Evolutionary conservation across 2,797 vertebrate genomes (phyloP).

Genomic region (Gambelia wislizenii): DNA sequence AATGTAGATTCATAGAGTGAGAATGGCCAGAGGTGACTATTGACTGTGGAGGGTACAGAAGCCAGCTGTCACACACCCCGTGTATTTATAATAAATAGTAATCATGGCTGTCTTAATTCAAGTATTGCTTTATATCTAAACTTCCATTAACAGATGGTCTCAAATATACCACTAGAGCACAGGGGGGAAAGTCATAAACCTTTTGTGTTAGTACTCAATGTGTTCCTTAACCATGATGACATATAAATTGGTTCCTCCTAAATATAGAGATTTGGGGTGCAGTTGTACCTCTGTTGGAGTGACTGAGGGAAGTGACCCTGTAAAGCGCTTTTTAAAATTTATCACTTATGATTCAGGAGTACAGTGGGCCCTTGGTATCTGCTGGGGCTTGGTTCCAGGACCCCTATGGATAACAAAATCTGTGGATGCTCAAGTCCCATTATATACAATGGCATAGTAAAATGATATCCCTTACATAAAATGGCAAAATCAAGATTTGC

Average conservation of each 20-base stretch:
- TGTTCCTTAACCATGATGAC: neutral
- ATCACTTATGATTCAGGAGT: neutral
- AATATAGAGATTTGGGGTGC: neutral
- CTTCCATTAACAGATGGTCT: neutral
- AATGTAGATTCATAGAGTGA: constrained; percentile 43
- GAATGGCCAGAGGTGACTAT: neutral
- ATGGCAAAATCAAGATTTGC: too few relatives aligned
- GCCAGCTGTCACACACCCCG: neutral
- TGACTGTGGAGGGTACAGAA: constrained; percentile 5
- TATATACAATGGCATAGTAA: too few relatives aligned
- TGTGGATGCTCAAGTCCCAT: too few relatives aligned
- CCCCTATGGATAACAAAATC: too few relatives aligned
- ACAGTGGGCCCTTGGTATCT: too few relatives aligned
- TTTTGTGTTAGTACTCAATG: neutral
- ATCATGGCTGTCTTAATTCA: constrained; percentile 4
- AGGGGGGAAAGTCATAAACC: neutral
- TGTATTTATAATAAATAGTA: neutral
- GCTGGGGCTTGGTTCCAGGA: too few relatives aligned
- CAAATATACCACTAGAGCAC: neutral
- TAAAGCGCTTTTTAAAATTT: neutral
- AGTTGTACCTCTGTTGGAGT: neutral
- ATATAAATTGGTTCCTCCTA: neutral
- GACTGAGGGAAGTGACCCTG: neutral
- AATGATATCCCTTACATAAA: too few relatives aligned
- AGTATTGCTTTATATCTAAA: constrained; percentile 35